These are phyloP conservation scores for Pachyseris speciosa DNA, from an alignment of 64 coral and sea anemone genomes.

Conservation along the genomic window DNA sequence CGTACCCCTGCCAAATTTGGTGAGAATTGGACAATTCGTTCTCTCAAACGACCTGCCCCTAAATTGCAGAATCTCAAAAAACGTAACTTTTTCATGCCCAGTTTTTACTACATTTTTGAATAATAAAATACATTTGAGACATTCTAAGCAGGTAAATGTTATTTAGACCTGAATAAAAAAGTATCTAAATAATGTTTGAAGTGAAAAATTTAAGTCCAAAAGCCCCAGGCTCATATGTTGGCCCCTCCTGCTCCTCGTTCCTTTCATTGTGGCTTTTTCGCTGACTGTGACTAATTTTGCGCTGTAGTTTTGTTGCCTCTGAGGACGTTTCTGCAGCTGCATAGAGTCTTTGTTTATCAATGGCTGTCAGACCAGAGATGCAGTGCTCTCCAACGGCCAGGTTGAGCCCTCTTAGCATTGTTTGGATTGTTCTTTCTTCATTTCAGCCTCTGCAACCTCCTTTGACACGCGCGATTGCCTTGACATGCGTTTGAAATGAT, in stretches of 20 bases:
- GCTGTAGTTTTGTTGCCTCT: constrained; percentile 7
- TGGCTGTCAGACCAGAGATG: background rate
- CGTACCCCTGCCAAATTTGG: constrained; percentile 27
- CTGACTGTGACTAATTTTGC: constrained; percentile 1
- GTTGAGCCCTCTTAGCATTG: background rate
- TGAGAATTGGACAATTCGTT: background rate
- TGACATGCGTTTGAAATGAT: too few relatives aligned
- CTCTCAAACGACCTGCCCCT: too few relatives aligned
- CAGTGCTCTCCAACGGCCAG: background rate
- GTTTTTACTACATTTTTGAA: background rate
- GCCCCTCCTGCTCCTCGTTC: background rate
- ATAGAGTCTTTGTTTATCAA: too few relatives aligned
- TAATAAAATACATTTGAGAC: background rate
- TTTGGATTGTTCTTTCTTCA: too few relatives aligned
- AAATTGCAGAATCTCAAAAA: background rate
- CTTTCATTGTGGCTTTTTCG: background rate
- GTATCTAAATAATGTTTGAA: background rate
- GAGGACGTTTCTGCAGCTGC: background rate
- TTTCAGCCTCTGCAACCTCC: too few relatives aligned
- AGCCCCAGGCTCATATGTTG: background rate
- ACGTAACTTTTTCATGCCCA: constrained; percentile 15
- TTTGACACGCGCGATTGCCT: too few relatives aligned
- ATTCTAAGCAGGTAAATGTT: background rate
- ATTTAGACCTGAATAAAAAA: background rate
- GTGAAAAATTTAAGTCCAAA: background rate